These are phyloP conservation scores for Paradoxurus hermaphroditus DNA, from an alignment of 2,113 vertebrate genomes.

Conservation along the genomic window DNA sequence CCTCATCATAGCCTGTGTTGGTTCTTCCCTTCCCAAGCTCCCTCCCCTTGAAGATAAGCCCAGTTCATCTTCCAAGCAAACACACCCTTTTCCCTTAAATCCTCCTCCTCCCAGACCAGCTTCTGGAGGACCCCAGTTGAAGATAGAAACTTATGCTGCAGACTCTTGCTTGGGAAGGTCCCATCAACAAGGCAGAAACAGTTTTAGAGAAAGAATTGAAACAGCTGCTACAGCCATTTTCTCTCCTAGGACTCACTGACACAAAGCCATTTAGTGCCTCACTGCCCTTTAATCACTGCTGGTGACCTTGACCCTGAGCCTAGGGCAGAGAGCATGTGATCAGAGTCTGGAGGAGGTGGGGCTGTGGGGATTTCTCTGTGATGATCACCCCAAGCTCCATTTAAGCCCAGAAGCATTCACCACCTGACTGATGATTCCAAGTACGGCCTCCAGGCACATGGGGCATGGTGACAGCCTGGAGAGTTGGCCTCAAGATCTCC, in stretches of 20 bases:
- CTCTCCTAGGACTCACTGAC: background rate
- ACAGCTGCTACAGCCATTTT: background rate
- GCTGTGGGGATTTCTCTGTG: accelerated
- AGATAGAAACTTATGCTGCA: background rate
- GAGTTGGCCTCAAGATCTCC: background rate
- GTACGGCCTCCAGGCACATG: accelerated
- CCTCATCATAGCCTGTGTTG: too few relatives aligned
- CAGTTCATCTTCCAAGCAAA: background rate
- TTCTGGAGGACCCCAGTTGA: background rate
- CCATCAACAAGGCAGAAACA: background rate
- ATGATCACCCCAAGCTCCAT: too few relatives aligned
- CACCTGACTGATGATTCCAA: background rate
- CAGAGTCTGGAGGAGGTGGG: background rate
- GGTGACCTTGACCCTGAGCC: accelerated
- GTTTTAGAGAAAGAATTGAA: background rate
- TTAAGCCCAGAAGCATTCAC: too few relatives aligned
- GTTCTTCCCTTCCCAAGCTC: accelerated
- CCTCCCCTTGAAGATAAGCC: too few relatives aligned
- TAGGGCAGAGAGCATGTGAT: background rate
- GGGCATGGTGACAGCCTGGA: too few relatives aligned
- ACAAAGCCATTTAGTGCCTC: background rate
- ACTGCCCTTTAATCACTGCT: background rate
- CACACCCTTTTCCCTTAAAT: background rate
- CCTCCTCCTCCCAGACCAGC: too few relatives aligned
- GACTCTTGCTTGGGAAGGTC: background rate